A percentile compares a stretch with the other conserved stretches of the same genome.
Conservation (phyloP, 1,140 invertebrate genomes). For the Stenopsyche tienmushanensis region DNA sequence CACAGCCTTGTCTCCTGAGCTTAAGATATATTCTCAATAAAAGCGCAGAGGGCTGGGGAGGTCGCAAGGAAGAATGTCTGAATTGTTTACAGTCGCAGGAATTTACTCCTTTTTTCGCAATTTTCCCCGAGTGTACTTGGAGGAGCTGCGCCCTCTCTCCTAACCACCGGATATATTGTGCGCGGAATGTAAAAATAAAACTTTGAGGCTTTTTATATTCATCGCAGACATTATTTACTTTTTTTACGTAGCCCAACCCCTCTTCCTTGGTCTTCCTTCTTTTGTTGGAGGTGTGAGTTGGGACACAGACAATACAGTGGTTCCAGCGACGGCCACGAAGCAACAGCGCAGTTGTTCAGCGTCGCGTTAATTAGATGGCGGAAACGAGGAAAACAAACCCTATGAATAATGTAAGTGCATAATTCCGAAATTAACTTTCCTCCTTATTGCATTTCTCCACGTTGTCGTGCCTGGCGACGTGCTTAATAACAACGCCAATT, state of each 20-base stretch:
- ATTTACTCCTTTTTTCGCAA: slow-evolving; percentile 20
- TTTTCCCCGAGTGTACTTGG: too few species aligned
- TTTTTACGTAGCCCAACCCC: neutral
- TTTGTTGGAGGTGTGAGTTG: neutral
- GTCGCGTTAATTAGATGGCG: slow-evolving; percentile 26
- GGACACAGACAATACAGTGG: neutral
- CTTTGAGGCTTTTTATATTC: slow-evolving; percentile 18
- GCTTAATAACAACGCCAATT: too few species aligned
- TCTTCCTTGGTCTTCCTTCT: neutral
- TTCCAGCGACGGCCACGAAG: neutral
- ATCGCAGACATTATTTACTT: slow-evolving; percentile 11
- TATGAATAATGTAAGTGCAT: slow-evolving; percentile 37
- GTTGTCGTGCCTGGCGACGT: neutral
- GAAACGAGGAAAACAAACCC: slow-evolving; percentile 14
- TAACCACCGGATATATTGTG: neutral
- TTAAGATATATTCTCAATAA: neutral
- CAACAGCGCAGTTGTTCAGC: neutral
- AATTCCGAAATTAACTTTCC: slow-evolving; percentile 26
- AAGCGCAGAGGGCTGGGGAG: neutral
- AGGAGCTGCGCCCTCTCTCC: too few species aligned
- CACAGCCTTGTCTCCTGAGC: neutral
- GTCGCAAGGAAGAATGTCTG: slow-evolving; percentile 13
- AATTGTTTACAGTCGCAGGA: slow-evolving; percentile 19
- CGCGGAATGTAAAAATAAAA: slow-evolving; percentile 14
- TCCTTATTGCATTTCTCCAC: slow-evolving; percentile 3